phyloP scores from a whole-genome alignment of 1,140 invertebrate genomes.

The Lepidurus couesii region DNA sequence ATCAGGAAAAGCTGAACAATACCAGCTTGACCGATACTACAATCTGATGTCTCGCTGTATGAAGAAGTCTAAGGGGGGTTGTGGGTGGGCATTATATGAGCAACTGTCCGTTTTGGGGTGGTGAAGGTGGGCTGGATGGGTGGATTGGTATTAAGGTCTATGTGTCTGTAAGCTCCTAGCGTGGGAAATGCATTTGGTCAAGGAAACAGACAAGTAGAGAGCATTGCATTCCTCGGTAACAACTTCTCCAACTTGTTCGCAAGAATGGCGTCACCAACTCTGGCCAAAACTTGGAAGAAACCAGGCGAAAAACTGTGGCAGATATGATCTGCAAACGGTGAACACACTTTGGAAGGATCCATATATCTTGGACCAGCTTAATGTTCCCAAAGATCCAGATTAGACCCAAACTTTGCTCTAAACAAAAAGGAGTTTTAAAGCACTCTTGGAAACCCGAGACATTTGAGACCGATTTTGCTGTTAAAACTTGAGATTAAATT shows the following conservation, averaged over 20 bases:
- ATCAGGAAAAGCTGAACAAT: background rate
- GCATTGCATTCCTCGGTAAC: slow-evolving; percentile 9
- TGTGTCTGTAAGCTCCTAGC: background rate
- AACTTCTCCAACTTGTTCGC: background rate
- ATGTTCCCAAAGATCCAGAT: too few relatives aligned
- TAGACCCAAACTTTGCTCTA: too few relatives aligned
- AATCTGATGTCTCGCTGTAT: background rate
- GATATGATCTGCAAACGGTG: background rate
- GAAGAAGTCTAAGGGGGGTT: background rate
- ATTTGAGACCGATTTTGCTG: too few relatives aligned
- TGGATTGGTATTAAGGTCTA: slow-evolving; percentile 17
- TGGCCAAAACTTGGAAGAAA: background rate
- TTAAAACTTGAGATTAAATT: too few relatives aligned
- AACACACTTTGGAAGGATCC: background rate
- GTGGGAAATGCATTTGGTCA: slow-evolving; percentile 2
- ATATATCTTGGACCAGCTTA: background rate
- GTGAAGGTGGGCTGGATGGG: background rate
- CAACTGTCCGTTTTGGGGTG: background rate
- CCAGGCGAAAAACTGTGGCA: background rate
- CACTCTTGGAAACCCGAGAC: too few relatives aligned
- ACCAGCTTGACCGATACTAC: background rate
- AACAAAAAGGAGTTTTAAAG: too few relatives aligned
- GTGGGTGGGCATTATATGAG: background rate
- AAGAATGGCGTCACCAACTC: background rate
- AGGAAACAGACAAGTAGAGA: background rate